Evolutionary conservation across 2,797 vertebrate species (phyloP).

Genomic region (Catamblyrhynchus diadema): DNA sequence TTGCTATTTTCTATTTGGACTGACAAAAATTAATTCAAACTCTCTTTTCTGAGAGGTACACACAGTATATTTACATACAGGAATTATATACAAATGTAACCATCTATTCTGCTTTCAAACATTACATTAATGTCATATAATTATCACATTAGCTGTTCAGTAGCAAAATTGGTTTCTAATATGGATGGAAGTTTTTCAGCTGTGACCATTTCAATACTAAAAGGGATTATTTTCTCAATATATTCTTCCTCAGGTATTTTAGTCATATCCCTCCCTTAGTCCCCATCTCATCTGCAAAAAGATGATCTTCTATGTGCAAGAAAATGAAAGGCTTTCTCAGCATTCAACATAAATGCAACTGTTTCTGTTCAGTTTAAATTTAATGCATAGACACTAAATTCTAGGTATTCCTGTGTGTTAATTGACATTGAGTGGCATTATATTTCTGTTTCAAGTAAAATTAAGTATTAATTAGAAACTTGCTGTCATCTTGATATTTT

Average conservation of each 20-base stretch:
- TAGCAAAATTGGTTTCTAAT: not conserved
- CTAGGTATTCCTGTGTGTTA: not conserved
- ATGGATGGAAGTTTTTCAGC: not conserved
- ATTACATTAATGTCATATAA: not conserved
- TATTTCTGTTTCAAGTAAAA: not conserved
- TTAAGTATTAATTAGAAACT: not conserved
- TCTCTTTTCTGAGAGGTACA: not conserved
- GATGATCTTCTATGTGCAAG: not conserved
- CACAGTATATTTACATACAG: not conserved
- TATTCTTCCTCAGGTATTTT: not conserved
- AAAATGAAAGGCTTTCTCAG: not conserved
- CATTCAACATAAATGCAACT: not conserved
- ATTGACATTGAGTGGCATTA: not conserved
- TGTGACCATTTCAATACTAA: not conserved
- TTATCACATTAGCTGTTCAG: not conserved
- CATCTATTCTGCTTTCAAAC: not conserved
- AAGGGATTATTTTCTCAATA: not conserved
- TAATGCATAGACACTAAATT: not conserved
- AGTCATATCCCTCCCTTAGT: not conserved
- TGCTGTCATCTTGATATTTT: not conserved
- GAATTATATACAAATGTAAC: not conserved
- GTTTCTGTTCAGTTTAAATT: not conserved
- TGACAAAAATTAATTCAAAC: not conserved
- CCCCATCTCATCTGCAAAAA: not conserved
- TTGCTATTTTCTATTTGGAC: not conserved